Base-by-base conservation (phyloP, 2,797 vertebrate genomes). In the Sandelia bainsii region DNA sequence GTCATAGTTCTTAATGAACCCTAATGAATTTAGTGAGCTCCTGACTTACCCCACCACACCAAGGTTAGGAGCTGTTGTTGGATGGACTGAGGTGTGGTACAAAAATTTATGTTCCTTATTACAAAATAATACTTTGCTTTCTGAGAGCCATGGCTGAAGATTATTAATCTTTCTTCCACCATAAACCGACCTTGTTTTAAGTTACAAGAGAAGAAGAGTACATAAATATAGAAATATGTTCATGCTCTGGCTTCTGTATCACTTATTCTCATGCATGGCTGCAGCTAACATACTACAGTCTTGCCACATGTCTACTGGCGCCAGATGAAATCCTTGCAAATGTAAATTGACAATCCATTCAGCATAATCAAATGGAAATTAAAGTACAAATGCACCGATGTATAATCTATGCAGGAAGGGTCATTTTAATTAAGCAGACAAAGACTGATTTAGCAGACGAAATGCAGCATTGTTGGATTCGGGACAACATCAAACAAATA, bases 331-430 rank as follows among this genome's bases (percentile, higher is more conserved):
- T 90, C 90, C 88, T 94, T 94, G 90, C 90, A 94, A 91, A 95
- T 95, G 93, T 91, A 94, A 94, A 95, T 95, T 76, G 58, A 81
- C 79, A 69, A 86, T 87, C 82, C 86, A 88, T 93, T 93, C 90
- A 90, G 83, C 84, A 93, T 93, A 94, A 93, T 93, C 91, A 92
- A 92, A 94, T 95, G 93, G 87, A 93, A 94, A 94, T 94, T 64
- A 90, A 93, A 92, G 82, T 84, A 90, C 90, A 92, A 93, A 93
- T 91, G 87, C 87, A 75, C 86, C 80, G 80, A 91, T 93, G 91
- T 91, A 87, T 94, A 93, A 93, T 93, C 82, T 89, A 93, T 93
- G 90, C 91, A 89, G 78, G 78, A 68, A 82, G 90, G 85, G 68
- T 85, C 77, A 87, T 92, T 93, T 93, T 92, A 92, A 94, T 94